Conservation (phyloP, 2,113 vertebrate species). For the Grus americana region DNA sequence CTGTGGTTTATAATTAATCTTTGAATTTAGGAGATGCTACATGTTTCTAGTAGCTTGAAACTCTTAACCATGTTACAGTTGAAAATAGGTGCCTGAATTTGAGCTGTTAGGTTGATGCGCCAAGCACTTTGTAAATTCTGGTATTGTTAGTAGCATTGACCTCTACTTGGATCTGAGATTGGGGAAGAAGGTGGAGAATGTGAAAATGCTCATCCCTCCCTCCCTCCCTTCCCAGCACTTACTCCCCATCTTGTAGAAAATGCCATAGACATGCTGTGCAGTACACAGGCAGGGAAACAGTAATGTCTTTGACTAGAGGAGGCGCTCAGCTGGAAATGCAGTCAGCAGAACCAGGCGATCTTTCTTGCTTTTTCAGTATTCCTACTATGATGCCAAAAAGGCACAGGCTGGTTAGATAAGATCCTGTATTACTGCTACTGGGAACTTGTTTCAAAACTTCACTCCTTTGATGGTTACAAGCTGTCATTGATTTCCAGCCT, state of each 20-base stretch:
- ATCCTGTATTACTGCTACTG: not conserved
- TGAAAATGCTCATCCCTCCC: not conserved
- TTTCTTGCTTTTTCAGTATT: not conserved
- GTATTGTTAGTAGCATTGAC: not conserved
- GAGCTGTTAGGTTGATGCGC: not conserved
- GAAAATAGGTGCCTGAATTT: not conserved
- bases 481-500: not conserved
- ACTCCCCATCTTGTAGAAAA: rapidly evolving
- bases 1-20: not conserved
- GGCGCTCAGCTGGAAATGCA: not conserved
- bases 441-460: not conserved
- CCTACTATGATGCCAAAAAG: not conserved
- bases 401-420: not conserved
- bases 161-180: not conserved
- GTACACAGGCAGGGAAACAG: not conserved
- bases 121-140: not conserved
- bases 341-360: not conserved
- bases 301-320: not conserved
- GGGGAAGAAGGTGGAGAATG: not conserved
- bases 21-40: not conserved
- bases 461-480: not conserved
- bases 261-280: not conserved
- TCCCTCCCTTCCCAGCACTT: not conserved
- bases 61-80: not conserved
- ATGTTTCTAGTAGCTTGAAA: not conserved